phyloP scores from a whole-genome alignment of 2,888 invertebrate genomes.

The Macrosiphum euphorbiae region DNA sequence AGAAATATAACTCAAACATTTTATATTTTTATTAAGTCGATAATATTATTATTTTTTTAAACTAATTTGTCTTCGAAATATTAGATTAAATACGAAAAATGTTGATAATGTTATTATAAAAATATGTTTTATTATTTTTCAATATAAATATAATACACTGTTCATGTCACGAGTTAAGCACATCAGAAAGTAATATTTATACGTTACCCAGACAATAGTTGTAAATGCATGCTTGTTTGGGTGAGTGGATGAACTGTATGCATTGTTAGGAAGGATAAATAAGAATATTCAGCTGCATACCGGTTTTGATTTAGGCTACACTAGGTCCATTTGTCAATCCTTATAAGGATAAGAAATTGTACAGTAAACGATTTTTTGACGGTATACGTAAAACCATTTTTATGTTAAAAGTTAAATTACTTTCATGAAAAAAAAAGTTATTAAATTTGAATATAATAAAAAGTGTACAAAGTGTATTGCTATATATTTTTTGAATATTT shows the following conservation, averaged over 20 bases:
- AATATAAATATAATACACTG: neutral
- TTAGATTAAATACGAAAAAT: neutral
- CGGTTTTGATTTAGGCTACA: conserved; percentile 47
- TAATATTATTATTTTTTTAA: neutral
- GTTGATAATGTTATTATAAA: neutral
- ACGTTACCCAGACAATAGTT: neutral
- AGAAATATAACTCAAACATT: neutral
- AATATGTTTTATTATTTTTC: neutral
- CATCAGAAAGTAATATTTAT: neutral
- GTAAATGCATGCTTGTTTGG: neutral
- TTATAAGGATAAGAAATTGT: conserved; percentile 46
- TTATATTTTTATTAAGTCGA: neutral
- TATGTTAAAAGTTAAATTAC: conserved; percentile 4
- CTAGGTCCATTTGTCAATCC: conserved; percentile 47
- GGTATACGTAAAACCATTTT: neutral
- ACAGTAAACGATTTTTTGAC: conserved; percentile 28
- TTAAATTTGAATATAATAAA: neutral
- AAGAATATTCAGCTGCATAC: conserved; percentile 49
- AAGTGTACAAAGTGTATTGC: neutral
- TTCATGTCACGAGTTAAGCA: neutral
- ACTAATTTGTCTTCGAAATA: neutral
- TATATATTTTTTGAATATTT: neutral
- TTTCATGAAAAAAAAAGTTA: neutral
- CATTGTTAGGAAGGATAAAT: conserved; percentile 43
- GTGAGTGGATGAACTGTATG: neutral